Base-by-base conservation (phyloP, 2,888 invertebrate genomes). In the Plutella xylostella region DNA sequence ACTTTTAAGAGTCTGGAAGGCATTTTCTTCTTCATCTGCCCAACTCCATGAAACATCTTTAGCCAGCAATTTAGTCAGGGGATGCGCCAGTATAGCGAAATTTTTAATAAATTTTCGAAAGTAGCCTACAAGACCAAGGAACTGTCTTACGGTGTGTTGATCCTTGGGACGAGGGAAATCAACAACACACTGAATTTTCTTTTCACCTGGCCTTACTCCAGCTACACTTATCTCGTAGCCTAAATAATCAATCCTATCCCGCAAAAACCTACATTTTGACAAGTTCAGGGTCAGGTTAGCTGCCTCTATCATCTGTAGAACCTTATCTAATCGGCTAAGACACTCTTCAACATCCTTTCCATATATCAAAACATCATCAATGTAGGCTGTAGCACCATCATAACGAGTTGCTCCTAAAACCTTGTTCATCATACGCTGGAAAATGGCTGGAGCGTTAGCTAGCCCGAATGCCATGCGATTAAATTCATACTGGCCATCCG, bases 21-120 rank as follows among this genome's bases (percentile, higher is more conserved):
- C 19, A 19, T 42, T 12, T 18, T 31, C 7, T 37, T 46, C 22
- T 15, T 4, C 28, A 11, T 22, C 2, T 20, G 12, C 15, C 39
- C 44, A 25, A 3, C 17, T 28, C 28, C 35, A 48, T 12, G 7
- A 15, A 17, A 20, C 17, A n/a, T 45, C 43, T 22, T 48, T 45
- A 12, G 42, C 42, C 11, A 48, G 21, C 15, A 48, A 28, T 15
- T 9, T n/a, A 14, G 30, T 30, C 12, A 42, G 20, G n/a, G 30
- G 18, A 9, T 21, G 12, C 5, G 43, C 43, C n/a, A 47, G 31
- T 4, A 6, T 18, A 11, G 22, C 22, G 44, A 38, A 47, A 17
- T 35, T 40, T 22, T 43, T 17, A 14, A 47, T 25, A 31, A 47
- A 47, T 19, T 44, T 47, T n/a, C 47, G 12, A 43, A 43, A 47